Evolutionary conservation across 2,888 invertebrate species (phyloP), one percentile per base, ranked within the genome.

Genomic region (Spodoptera littoralis): DNA sequence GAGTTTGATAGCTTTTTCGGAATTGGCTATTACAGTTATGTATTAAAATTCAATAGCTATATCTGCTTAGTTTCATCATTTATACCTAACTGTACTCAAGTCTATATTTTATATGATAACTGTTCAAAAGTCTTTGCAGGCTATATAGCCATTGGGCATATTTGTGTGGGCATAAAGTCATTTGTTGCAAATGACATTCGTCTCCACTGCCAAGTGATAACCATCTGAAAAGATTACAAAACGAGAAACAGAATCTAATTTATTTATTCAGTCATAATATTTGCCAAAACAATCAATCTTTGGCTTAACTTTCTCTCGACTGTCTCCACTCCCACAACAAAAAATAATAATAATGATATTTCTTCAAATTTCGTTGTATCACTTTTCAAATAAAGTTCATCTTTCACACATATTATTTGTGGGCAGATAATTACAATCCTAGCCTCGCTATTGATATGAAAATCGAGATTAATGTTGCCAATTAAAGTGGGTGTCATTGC

Each of bases 1-100:
- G 78, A 77, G 70, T 77, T 80, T 78, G 63, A 85, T 85, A 70
- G 76, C 66, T 76, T 77, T 73, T 77, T 67, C 67, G 51, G 79
- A 76, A 70, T 74, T 58, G 58, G 50, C 71, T 72, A 36, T 57
- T 61, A 73, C 77, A 73, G 77, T 77, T 72, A 63, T 36, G 45
- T 68, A 59, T 70, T 69, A 68, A 62, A 60, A 65, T 62, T 76
- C 59, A 70, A 63, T 53, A 36, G 45, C 36, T 54, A 58, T 53
- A 58, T 61, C 50, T 41, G 5, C 18, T 49, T 43, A 41, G 57
- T 51, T 55, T 36, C 12, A 60, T 72, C 45, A 27, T 30, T 5
- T 45, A n/a, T 52, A 36, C 36, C 36, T 36, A 52, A 52, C 60
- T 54, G 44, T 45, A 45, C 5, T 9, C 36, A 36, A 36, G 36